These are phyloP conservation scores for Drosophila biarmipes DNA, from an alignment of 1,140 invertebrate genomes.

Conservation along the genomic window DNA sequence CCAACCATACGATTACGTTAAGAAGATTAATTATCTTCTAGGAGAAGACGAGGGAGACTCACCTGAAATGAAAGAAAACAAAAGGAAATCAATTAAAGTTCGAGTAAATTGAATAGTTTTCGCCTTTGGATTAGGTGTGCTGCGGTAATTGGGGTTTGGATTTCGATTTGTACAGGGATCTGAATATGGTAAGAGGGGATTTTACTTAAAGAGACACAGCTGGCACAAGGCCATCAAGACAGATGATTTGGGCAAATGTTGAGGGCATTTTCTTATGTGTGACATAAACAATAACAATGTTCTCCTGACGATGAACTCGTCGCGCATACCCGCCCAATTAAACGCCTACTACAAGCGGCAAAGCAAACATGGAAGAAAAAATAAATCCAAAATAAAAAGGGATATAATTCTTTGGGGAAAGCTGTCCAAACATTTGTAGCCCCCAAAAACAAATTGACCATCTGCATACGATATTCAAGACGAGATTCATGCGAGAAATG, in stretches of 20 bases:
- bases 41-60: slow-evolving; percentile 3
- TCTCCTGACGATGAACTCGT: slow-evolving; percentile 33
- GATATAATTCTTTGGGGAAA: slow-evolving; percentile 4
- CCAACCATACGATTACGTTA: slow-evolving; percentile 3
- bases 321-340: slow-evolving; percentile 43
- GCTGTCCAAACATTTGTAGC: slow-evolving; percentile 37
- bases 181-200: no score
- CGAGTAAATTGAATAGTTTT: neutral
- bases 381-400: neutral
- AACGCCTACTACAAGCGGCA: slow-evolving; percentile 14
- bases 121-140: slow-evolving; percentile 1
- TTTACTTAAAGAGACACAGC: slow-evolving; percentile 6
- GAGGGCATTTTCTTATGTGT: slow-evolving; percentile 22
- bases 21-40: neutral
- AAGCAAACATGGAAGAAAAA: slow-evolving; percentile 1
- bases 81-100: slow-evolving; percentile 18
- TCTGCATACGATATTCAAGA: slow-evolving; percentile 30
- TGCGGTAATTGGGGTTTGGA: neutral
- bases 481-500: slow-evolving; percentile 1
- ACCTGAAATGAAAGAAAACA: slow-evolving; percentile 29
- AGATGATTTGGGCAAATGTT: slow-evolving; percentile 29
- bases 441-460: slow-evolving; percentile 25
- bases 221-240: slow-evolving; percentile 7
- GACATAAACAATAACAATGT: slow-evolving; percentile 39
- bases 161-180: neutral